These are phyloP conservation scores for Orientallactaga sibirica DNA, from an alignment of 2,797 vertebrate species.

Conservation along the genomic window DNA sequence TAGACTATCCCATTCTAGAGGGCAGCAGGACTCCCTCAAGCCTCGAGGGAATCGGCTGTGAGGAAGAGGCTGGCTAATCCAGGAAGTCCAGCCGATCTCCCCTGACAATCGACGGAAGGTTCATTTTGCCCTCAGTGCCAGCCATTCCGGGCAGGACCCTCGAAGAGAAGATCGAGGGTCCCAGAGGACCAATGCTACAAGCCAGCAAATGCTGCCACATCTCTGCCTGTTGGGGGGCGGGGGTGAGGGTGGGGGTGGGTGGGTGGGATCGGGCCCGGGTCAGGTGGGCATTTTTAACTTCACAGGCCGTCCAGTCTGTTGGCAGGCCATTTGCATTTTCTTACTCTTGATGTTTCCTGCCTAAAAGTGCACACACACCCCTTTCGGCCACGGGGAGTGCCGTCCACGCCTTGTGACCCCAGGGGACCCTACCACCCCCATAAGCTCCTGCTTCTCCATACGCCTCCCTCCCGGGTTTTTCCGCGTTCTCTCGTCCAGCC, in stretches of 20 bases:
- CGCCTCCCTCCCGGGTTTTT: constrained; percentile 36
- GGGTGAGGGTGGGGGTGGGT: constrained; percentile 52
- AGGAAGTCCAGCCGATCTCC: constrained; percentile 25
- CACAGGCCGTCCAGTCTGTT: constrained; percentile 31
- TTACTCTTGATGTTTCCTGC: constrained; percentile 62
- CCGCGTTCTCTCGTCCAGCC: constrained; percentile 17
- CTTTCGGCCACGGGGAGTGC: constrained; percentile 48
- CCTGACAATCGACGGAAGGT: constrained; percentile 58
- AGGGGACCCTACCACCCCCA: constrained; percentile 26
- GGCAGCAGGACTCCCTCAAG: constrained; percentile 67
- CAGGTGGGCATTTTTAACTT: constrained; percentile 76
- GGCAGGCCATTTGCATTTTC: constrained; percentile 72
- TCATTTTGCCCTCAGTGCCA: constrained; percentile 79
- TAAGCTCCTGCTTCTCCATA: neutral
- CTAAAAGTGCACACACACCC: constrained; percentile 12
- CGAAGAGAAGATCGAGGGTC: constrained; percentile 75
- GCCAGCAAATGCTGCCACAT: constrained; percentile 84
- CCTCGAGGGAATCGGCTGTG: constrained; percentile 46
- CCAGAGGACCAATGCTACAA: constrained; percentile 80
- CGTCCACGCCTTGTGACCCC: constrained; percentile 37
- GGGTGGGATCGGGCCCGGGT: constrained; percentile 44
- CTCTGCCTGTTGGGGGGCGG: constrained; percentile 74
- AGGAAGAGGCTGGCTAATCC: constrained; percentile 31
- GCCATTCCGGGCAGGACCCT: constrained; percentile 78
- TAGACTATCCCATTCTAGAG: constrained; percentile 63